Base-by-base conservation (phyloP, 2,113 vertebrate genomes). In the Caranx melampygus region DNA sequence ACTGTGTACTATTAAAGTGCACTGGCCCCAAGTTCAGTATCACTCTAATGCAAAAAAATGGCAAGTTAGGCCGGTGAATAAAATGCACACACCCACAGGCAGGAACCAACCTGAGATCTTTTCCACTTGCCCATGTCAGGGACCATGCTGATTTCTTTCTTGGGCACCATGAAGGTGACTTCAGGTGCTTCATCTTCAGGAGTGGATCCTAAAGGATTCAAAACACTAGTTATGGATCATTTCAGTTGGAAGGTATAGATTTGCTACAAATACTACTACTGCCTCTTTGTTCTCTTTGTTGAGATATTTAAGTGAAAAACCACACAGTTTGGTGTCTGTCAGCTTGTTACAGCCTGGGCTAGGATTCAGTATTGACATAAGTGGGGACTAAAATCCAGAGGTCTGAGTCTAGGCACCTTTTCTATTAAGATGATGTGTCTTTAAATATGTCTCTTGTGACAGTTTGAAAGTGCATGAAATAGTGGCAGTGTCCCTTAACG, bases 61-160 rank as follows among this genome's bases (percentile, higher is more conserved):
- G 47, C 47, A 49, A 52, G 52, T 33, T 13, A 35, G 15, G 7
- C 44, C n/a, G 2, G 8, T 14, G 44, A 33, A 20, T 54, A 14
- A 11, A 5, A 12, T 20, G 21, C 7, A 52, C 3, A 55, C 11
- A 26, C 3, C 10, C 6, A 26, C 5, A 3, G 7, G 3, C 21
- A 34, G 16, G 5, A 40, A 80, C 79, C 14, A 91, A 99, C 98
- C 94, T 98, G 97, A 60, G 98, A 99, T 4, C 96, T 92, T 69
- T 97, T 99, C 98, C 98, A 99, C 86, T 99, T 99, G 71, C 94
- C 96, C 98, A 99, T 99, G 89, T 99, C 97, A 0, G 97, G 94
- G 45, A 98, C 97, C 88, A 96, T 95, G 66, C 96, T 97, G 88
- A 99, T 99, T 91, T 99, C 98, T 87, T 99, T 99, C 88, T 94